These are phyloP conservation scores for Pseudomyrmex sp. DNA, from an alignment of 1,140 invertebrate species.

Conservation along the genomic window DNA sequence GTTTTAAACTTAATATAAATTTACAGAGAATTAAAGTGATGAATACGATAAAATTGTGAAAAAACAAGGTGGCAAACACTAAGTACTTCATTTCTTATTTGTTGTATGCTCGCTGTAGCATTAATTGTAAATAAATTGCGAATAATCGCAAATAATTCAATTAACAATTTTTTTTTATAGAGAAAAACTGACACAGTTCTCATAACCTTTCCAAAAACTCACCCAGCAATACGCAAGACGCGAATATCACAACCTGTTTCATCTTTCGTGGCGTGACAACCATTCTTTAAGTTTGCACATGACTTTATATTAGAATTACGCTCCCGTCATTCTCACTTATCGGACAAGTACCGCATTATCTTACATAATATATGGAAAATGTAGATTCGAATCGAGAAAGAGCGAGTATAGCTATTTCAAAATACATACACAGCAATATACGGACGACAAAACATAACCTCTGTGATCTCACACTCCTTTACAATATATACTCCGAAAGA, in stretches of 20 bases:
- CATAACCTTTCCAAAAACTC: conserved; percentile 62
- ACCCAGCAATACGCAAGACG: conserved; percentile 80
- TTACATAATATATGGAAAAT: neutral
- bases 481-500: neutral
- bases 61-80: neutral
- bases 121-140: neutral
- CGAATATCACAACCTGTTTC: conserved; percentile 81
- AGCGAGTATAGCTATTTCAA: conserved; percentile 24
- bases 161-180: too few species aligned
- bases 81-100: neutral
- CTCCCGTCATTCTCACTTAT: conserved; percentile 41
- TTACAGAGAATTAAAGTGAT: neutral
- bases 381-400: neutral
- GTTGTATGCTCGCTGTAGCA: neutral
- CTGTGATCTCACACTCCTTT: neutral
- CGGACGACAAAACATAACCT: conserved; percentile 66
- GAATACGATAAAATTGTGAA: neutral
- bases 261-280: conserved; percentile 80
- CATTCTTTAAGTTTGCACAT: conserved; percentile 77
- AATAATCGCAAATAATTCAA: neutral
- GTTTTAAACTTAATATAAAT: too few species aligned
- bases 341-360: conserved; percentile 4
- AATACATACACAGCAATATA: conserved; percentile 4
- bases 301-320: conserved; percentile 49
- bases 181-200: neutral